A percentile compares a stretch with the other conserved stretches of the same genome.
These are phyloP conservation scores for Rhagium mordax DNA, from an alignment of 2,888 invertebrate genomes.

Conservation along the genomic window DNA sequence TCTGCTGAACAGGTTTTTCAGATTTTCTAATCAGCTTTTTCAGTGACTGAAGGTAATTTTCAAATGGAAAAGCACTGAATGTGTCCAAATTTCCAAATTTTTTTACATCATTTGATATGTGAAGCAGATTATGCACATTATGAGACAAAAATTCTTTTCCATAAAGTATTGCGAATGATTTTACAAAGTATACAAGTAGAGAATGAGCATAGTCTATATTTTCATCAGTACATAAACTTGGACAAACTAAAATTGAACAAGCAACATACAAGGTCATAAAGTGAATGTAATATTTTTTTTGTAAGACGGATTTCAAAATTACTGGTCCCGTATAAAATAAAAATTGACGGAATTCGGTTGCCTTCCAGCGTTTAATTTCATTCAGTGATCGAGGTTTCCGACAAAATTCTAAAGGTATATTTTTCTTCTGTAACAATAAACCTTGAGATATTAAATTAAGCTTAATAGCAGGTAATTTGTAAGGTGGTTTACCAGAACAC, in stretches of 20 bases:
- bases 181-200: background rate
- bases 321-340: slow-evolving; percentile 34
- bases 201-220: background rate
- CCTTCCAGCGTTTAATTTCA: slow-evolving; percentile 38
- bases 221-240: background rate
- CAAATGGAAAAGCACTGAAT: slow-evolving; percentile 38
- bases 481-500: background rate
- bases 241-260: background rate
- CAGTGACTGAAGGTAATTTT: slow-evolving; percentile 34
- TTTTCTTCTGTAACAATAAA: background rate
- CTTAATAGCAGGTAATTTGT: background rate
- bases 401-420: slow-evolving; percentile 30
- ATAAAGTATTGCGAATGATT: background rate
- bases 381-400: slow-evolving; percentile 34
- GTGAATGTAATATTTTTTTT: background rate
- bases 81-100: slow-evolving; percentile 32
- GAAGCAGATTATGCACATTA: slow-evolving; percentile 41
- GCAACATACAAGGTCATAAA: background rate
- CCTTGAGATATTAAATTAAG: background rate
- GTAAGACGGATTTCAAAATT: background rate
- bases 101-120: slow-evolving; percentile 40
- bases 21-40: slow-evolving; percentile 25
- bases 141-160: slow-evolving; percentile 29
- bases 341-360: slow-evolving; percentile 44
- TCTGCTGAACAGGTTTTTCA: slow-evolving; percentile 20